Conservation (phyloP, 2,888 invertebrate species). For the Aphidoletes aphidimyza region DNA sequence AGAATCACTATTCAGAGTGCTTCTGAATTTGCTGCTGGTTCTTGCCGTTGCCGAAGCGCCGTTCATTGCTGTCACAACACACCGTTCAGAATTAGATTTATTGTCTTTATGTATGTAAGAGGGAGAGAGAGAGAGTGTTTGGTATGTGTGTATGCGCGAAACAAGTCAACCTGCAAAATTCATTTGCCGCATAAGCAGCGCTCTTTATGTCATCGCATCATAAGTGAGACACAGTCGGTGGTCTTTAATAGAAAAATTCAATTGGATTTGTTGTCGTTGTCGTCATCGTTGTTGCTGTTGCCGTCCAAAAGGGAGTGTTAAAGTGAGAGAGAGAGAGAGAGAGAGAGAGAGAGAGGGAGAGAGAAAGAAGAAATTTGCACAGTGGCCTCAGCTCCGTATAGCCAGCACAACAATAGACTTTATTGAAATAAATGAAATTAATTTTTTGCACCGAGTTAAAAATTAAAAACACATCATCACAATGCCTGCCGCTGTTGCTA, state of each 20-base stretch:
- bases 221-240: conserved; percentile 53
- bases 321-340: too few species aligned
- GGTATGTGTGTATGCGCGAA: background rate
- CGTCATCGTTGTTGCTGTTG: background rate
- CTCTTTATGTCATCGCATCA: conserved; percentile 42
- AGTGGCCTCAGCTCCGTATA: background rate
- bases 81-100: conserved; percentile 49
- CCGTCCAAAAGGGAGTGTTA: too few species aligned
- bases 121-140: too few species aligned
- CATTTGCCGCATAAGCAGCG: conserved; percentile 47
- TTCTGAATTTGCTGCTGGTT: background rate
- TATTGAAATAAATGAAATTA: conserved; percentile 48
- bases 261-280: conserved; percentile 19
- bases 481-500: background rate
- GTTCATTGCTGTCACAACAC: conserved; percentile 14
- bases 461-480: background rate
- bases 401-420: background rate
- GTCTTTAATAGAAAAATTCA: conserved; percentile 50
- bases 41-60: background rate
- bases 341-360: too few species aligned
- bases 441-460: conserved; percentile 7
- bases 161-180: conserved; percentile 51
- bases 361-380: background rate
- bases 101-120: conserved; percentile 12
- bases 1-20: too few species aligned